Percentiles rank a stretch among this genome's conserved stretches.
Conservation (phyloP, 2,797 vertebrate species). For the Aulostomus chinensis region DNA sequence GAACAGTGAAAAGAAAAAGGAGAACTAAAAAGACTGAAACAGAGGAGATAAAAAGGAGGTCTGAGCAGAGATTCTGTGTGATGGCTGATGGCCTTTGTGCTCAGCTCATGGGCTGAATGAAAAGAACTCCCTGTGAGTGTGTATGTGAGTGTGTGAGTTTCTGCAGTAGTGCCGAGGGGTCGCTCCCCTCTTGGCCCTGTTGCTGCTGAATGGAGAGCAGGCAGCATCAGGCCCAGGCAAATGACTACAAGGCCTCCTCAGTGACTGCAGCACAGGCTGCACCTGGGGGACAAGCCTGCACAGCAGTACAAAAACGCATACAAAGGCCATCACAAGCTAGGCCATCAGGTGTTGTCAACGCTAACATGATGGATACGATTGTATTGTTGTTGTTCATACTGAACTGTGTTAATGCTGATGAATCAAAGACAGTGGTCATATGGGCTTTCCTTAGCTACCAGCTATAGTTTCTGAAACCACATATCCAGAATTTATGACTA, state of each 20-base stretch:
- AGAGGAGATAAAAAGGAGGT: conserved; percentile 17
- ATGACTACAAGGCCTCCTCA: conserved; percentile 78
- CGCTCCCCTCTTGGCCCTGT: conserved; percentile 45
- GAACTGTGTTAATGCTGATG: too few species aligned
- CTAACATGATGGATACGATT: too few species aligned
- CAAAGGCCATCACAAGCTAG: too few species aligned
- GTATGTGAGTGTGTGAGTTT: conserved; percentile 12
- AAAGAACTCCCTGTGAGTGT: conserved; percentile 46
- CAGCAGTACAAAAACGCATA: conserved; percentile 26
- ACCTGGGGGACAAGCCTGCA: conserved; percentile 64
- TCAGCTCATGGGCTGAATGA: conserved; percentile 71
- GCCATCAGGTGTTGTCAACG: too few species aligned
- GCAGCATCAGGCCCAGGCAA: conserved; percentile 65
- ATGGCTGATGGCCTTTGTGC: conserved; percentile 62
- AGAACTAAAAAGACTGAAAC: conserved; percentile 8
- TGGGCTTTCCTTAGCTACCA: too few species aligned
- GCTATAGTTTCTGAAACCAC: too few species aligned
- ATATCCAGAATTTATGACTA: too few species aligned
- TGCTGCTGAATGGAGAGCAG: conserved; percentile 76
- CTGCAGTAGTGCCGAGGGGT: conserved; percentile 60
- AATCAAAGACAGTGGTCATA: too few species aligned
- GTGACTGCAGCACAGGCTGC: conserved; percentile 74
- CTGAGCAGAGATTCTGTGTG: conserved; percentile 46
- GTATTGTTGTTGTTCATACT: too few species aligned
- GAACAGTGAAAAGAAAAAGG: neutral